A percentile compares a stretch with the other conserved stretches of the same genome.
Evolutionary conservation across 35 echinoderm and acorn worm genomes (phyloP).

Genomic region (Antedon bifida): DNA sequence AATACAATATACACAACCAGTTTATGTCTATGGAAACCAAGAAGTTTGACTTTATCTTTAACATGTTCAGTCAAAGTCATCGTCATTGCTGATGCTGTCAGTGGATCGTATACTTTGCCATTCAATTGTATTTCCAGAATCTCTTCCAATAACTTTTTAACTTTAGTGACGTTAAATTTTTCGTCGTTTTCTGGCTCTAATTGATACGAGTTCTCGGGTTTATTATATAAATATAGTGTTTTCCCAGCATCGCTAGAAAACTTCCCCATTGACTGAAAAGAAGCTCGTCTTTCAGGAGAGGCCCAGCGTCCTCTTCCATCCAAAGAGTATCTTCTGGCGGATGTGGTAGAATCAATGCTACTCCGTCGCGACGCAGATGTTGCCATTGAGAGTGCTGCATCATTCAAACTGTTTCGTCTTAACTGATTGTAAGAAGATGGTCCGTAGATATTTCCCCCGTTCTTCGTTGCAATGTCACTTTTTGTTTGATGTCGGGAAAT

Average conservation of each 20-base stretch:
- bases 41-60: constrained; percentile 59
- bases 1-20: constrained; percentile 66
- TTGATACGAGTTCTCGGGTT: not conserved
- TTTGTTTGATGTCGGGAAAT: too few relatives aligned
- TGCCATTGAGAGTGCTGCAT: too few relatives aligned
- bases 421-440: too few relatives aligned
- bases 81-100: constrained; percentile 45
- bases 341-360: too few relatives aligned
- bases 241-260: not conserved
- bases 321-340: not conserved
- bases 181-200: not conserved
- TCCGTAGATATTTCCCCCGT: too few relatives aligned
- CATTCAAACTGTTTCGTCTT: too few relatives aligned
- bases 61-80: constrained; percentile 63
- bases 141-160: constrained; percentile 23
- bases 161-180: constrained; percentile 26
- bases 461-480: too few relatives aligned
- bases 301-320: not conserved
- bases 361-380: too few relatives aligned
- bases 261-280: not conserved
- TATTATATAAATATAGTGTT: not conserved
- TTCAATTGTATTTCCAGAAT: constrained; percentile 48
- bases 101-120: constrained; percentile 49
- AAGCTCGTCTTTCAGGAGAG: not conserved
- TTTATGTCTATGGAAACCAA: constrained; percentile 78